A percentile compares a stretch with the other conserved stretches of the same genome.
These are phyloP conservation scores for Sebastes glaucus DNA, from an alignment of 2,797 vertebrate species.

Conservation along the genomic window DNA sequence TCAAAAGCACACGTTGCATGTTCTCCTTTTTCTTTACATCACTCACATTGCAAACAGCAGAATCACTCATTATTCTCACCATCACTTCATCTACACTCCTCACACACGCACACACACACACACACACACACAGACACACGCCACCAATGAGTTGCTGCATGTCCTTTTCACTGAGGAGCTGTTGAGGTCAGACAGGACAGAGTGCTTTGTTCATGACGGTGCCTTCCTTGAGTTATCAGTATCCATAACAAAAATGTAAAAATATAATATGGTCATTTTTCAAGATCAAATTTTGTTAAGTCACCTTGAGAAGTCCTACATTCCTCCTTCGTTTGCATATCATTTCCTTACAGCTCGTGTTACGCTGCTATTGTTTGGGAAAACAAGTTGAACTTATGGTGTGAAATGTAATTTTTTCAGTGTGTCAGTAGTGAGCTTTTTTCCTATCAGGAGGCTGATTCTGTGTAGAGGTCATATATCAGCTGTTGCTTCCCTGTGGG, in stretches of 20 bases:
- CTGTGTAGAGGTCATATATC: conserved; percentile 19
- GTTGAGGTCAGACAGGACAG: conserved; percentile 16
- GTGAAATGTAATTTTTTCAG: conserved; percentile 33
- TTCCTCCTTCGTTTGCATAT: conserved; percentile 58
- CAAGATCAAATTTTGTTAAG: conserved; percentile 30
- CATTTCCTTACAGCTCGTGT: conserved; percentile 47
- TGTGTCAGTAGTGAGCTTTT: conserved; percentile 48
- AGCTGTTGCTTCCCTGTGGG: conserved; percentile 36
- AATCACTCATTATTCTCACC: not conserved
- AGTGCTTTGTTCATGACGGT: conserved; percentile 72
- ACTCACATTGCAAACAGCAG: not conserved
- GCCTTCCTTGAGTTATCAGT: conserved; percentile 73
- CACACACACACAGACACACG: not conserved
- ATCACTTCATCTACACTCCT: not conserved
- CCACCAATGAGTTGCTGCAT: conserved; percentile 28
- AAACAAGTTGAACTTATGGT: conserved; percentile 23
- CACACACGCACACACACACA: not conserved
- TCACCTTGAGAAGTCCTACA: conserved; percentile 45
- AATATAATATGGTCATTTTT: conserved; percentile 13
- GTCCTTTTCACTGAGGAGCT: conserved; percentile 12
- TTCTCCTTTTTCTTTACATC: conserved; percentile 1
- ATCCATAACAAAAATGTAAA: conserved; percentile 44
- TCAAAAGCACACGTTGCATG: conserved; percentile 64
- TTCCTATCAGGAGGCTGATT: conserved; percentile 27
- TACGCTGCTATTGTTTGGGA: conserved; percentile 65